Evolutionary conservation across 2,888 invertebrate genomes (phyloP).

Genomic region (Thalpophila matura): DNA sequence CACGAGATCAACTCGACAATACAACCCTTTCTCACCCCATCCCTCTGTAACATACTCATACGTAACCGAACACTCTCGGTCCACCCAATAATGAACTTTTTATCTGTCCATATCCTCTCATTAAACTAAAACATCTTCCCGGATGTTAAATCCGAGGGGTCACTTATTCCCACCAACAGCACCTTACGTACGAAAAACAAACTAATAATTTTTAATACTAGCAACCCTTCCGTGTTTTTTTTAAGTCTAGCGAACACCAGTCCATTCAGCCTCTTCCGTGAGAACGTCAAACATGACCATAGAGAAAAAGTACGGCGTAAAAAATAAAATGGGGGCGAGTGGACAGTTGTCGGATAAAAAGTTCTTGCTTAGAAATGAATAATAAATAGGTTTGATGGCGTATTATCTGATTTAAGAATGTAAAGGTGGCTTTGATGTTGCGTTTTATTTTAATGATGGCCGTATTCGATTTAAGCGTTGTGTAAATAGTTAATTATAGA

Average conservation of each 20-base stretch:
- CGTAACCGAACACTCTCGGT: conserved; percentile 77
- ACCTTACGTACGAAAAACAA: conserved; percentile 84
- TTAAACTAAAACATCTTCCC: conserved; percentile 86
- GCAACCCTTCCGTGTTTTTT: conserved; percentile 89
- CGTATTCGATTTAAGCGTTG: conserved; percentile 43
- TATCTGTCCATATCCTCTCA: conserved; percentile 82
- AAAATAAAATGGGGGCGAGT: conserved; percentile 85
- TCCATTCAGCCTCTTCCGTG: conserved; percentile 88
- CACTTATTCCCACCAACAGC: conserved; percentile 87
- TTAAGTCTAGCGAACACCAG: conserved; percentile 71
- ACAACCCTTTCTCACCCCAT: conserved; percentile 37
- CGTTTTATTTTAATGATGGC: conserved; percentile 56
- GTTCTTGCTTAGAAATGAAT: conserved; percentile 79
- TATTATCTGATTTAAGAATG: conserved; percentile 79
- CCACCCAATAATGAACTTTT: conserved; percentile 78
- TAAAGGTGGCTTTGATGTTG: conserved; percentile 69
- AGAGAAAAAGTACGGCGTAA: conserved; percentile 80
- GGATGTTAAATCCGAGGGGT: conserved; percentile 86
- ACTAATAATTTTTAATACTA: conserved; percentile 86
- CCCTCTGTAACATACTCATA: conserved; percentile 38
- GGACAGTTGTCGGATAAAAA: conserved; percentile 85
- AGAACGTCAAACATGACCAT: conserved; percentile 87
- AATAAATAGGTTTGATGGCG: conserved; percentile 77
- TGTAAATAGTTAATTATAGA: conserved; percentile 55
- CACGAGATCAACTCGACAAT: conserved; percentile 45